phyloP scores from a whole-genome alignment of 2,888 invertebrate genomes.

The Eupeodes latifasciatus region DNA sequence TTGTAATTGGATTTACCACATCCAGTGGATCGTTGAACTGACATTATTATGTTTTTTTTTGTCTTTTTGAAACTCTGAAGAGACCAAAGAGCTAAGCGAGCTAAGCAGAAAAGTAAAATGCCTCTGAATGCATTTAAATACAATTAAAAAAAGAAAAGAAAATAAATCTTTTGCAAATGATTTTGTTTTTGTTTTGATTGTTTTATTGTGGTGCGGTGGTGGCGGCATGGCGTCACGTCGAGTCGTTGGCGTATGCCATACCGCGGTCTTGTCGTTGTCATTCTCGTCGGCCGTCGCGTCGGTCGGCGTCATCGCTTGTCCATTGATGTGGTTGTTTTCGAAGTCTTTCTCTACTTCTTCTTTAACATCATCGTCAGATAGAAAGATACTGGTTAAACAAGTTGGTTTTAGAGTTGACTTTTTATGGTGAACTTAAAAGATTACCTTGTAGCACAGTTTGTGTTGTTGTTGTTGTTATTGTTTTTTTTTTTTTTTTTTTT shows the following conservation, averaged over 20 bases:
- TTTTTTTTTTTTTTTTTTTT: too few relatives aligned
- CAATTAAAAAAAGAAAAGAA: conserved; percentile 18
- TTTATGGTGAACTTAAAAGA: conserved; percentile 20
- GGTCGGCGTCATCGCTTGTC: neutral
- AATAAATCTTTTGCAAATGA: conserved; percentile 16
- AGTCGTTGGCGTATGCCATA: conserved; percentile 6
- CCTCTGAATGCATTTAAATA: conserved; percentile 31
- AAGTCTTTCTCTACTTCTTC: neutral
- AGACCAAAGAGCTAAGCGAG: neutral
- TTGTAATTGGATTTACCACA: conserved; percentile 48
- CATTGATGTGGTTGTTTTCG: conserved; percentile 8
- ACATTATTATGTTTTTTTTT: neutral
- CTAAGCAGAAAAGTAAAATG: conserved; percentile 12
- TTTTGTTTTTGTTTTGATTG: conserved; percentile 15
- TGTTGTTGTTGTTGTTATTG: neutral
- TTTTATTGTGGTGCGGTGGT: neutral
- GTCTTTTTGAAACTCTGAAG: neutral
- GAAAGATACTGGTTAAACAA: conserved; percentile 48
- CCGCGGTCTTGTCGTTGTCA: neutral
- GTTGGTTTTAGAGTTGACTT: conserved; percentile 21
- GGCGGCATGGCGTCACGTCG: neutral
- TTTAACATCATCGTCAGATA: neutral
- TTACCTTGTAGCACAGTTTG: conserved; percentile 63
- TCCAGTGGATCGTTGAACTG: conserved; percentile 65
- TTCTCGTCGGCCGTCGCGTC: neutral